These are phyloP conservation scores for Calonectris borealis DNA, from an alignment of 2,113 vertebrate genomes.

Conservation along the genomic window DNA sequence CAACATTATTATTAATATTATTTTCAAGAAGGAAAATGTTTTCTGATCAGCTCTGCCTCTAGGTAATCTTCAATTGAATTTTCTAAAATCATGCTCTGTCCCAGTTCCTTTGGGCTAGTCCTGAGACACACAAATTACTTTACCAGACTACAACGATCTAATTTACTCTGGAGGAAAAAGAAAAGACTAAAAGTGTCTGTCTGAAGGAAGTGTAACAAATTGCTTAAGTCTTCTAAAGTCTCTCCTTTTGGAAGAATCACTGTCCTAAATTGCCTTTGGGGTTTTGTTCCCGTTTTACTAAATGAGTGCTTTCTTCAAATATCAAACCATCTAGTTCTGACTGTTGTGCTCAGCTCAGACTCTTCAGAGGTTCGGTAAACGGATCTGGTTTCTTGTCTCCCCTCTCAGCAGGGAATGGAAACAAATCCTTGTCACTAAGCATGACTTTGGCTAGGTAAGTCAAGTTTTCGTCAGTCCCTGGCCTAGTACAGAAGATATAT, in stretches of 20 bases:
- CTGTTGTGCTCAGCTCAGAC: neutral
- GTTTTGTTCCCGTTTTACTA: neutral
- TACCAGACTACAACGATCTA: neutral
- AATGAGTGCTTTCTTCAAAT: neutral
- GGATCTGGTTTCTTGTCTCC: neutral
- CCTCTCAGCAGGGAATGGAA: neutral
- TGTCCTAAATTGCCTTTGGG: neutral
- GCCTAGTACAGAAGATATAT: neutral
- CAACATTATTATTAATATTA: neutral
- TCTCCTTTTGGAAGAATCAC: neutral
- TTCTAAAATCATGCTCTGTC: neutral
- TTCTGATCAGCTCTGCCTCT: neutral
- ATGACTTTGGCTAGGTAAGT: neutral
- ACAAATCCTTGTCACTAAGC: neutral
- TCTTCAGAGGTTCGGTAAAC: neutral
- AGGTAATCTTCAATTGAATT: neutral
- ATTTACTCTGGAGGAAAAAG: neutral
- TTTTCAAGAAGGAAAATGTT: neutral
- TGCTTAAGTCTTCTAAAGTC: neutral
- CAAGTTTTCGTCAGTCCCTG: neutral
- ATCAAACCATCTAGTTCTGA: neutral
- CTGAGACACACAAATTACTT: neutral
- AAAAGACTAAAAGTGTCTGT: neutral
- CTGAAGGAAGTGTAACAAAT: neutral
- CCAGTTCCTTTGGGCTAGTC: neutral